Percentiles rank a stretch among this genome's conserved stretches.
These are phyloP conservation scores for Cryptus viduatorius DNA, from an alignment of 2,888 invertebrate genomes.

Conservation along the genomic window DNA sequence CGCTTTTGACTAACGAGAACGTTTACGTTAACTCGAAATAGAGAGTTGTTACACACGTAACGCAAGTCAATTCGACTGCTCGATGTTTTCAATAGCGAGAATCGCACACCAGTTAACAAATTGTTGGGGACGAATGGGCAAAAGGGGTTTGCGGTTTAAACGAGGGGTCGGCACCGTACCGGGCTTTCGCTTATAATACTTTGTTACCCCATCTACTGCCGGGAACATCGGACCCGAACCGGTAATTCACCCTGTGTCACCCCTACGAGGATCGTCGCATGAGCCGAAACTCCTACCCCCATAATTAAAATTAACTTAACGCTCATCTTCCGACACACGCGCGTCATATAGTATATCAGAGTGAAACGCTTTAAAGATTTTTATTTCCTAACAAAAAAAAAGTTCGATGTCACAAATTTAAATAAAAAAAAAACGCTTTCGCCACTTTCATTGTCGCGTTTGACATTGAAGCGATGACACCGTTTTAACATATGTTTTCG, in stretches of 20 bases:
- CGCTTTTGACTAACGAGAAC: conserved; percentile 57
- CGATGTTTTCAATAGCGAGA: conserved; percentile 25
- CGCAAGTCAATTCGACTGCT: conserved; percentile 49
- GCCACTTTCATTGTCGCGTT: no score
- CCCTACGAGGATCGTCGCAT: conserved; percentile 56
- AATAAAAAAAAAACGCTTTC: no score
- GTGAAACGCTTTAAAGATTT: background rate
- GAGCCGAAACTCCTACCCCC: conserved; percentile 73
- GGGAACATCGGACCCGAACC: conserved; percentile 56
- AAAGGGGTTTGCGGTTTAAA: conserved; percentile 81
- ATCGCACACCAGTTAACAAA: conserved; percentile 82
- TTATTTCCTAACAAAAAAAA: background rate
- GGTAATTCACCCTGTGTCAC: conserved; percentile 62
- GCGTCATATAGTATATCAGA: background rate
- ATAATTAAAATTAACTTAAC: conserved; percentile 81
- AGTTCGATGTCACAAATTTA: no score
- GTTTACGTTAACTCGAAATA: conserved; percentile 42
- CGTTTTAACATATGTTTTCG: no score
- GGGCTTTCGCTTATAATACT: conserved; percentile 80
- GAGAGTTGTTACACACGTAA: conserved; percentile 31
- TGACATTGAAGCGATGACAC: no score
- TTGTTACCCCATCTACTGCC: conserved; percentile 82
- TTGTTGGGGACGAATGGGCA: conserved; percentile 77
- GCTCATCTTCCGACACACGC: conserved; percentile 40
- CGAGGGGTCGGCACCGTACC: conserved; percentile 74